Base-by-base conservation (phyloP, 2,797 vertebrate species). In the Anas acuta region DNA sequence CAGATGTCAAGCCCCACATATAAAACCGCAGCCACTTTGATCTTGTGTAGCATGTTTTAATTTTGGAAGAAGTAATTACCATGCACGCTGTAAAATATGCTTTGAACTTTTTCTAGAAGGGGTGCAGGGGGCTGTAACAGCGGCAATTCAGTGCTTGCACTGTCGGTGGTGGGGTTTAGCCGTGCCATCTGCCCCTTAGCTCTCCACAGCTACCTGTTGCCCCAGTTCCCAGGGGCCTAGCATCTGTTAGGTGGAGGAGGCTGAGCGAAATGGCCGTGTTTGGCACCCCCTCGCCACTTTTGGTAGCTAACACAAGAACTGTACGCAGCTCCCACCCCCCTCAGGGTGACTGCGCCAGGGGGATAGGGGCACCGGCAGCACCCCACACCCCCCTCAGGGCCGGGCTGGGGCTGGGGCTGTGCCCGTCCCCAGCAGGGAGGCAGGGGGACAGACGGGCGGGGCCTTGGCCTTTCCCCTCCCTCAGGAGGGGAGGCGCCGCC, bases 61-160 rank as follows among this genome's bases (percentile, higher is more conserved):
- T 53, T 80, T 57, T 8, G 9, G 54, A 33, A 53, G 12, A 84
- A 45, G 47, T 5, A 21, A 37, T 4, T 37, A 13, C 30, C 5
- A 2, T 0, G 23, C 3, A 2, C 13, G 4, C 7, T 17, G 17
- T 1, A 17, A 49, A 35, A 23, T 0, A 2, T 1, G 17, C 19
- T 69, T 75, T 45, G 15, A 78, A 16, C 13, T 39, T 6, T 28
- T 54, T 21, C 19, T 25, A 11, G 5, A 30, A 32, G 0, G n/a
- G 3, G 2, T 33, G 33, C 6, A 8, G 2, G 0, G 54, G 57
- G 28, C 25, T 41, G 15, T 23, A 30, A 13, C 21, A 8, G 2
- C 2, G 15, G 2, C 53, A 15, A 2, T 0, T 3, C 9, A 28
- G 32, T 16, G 32, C 16, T 4, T 1, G 5, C 7, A 15, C 9